These are phyloP conservation scores for Octodon degus DNA, from an alignment of 2,113 vertebrate species.

Conservation along the genomic window DNA sequence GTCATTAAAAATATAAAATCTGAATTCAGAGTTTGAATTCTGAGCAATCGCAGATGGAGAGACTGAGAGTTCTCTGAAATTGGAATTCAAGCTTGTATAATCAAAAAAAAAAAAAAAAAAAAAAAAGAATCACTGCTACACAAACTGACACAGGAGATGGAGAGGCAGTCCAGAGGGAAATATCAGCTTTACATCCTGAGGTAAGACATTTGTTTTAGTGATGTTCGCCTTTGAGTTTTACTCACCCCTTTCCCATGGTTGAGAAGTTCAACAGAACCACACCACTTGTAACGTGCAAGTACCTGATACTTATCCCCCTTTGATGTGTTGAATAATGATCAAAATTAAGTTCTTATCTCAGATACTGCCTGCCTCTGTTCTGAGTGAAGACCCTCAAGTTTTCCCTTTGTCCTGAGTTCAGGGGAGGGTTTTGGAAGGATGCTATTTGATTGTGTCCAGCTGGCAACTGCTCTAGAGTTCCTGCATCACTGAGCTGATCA, in stretches of 20 bases:
- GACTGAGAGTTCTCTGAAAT: background rate
- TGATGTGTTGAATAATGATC: background rate
- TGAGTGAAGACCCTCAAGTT: background rate
- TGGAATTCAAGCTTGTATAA: background rate
- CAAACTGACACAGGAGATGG: background rate
- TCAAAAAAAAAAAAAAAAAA: slow-evolving; percentile 9
- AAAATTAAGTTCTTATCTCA: slow-evolving; percentile 23
- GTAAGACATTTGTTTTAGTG: background rate
- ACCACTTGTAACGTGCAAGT: background rate
- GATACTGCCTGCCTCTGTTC: background rate
- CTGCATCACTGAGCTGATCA: background rate
- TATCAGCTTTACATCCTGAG: rapidly evolving
- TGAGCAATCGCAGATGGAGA: background rate
- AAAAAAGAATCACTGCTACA: background rate
- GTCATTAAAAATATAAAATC: background rate
- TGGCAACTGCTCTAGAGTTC: background rate
- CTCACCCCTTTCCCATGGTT: background rate
- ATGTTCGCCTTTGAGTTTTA: background rate
- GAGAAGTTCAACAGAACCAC: background rate
- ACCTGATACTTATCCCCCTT: background rate
- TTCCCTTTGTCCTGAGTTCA: background rate
- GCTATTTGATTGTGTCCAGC: background rate
- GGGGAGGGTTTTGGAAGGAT: background rate
- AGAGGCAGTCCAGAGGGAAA: background rate
- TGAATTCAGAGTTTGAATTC: slow-evolving; percentile 5